Evolutionary conservation across 2,888 invertebrate species (phyloP).

Genomic region (Ennomos fuscantarius): DNA sequence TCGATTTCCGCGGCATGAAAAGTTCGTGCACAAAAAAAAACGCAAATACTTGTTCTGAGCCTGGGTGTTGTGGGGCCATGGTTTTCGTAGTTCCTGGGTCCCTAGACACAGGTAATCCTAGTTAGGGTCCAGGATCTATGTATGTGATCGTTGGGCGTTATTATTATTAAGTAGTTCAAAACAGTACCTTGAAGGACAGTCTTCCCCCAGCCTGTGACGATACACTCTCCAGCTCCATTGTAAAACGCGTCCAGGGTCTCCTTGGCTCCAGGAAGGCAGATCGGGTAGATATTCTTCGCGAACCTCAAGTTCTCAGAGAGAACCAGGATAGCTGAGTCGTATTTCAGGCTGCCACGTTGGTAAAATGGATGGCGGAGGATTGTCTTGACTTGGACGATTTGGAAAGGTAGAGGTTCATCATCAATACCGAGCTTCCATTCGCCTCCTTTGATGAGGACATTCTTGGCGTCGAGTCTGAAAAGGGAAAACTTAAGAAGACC

Average conservation of each 20-base stretch:
- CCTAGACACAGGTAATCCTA: too few species aligned
- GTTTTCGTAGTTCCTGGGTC: too few species aligned
- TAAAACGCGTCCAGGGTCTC: conserved; percentile 85
- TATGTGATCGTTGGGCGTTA: background rate
- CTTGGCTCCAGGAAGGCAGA: conserved; percentile 86
- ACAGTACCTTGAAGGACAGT: conserved; percentile 88
- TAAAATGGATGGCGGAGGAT: conserved; percentile 90
- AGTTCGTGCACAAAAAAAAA: too few species aligned
- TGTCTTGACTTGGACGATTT: conserved; percentile 89
- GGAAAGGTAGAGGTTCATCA: conserved; percentile 92
- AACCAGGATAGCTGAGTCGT: conserved; percentile 90
- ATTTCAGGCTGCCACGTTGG: conserved; percentile 83
- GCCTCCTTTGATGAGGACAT: conserved; percentile 91
- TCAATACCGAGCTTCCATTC: conserved; percentile 94
- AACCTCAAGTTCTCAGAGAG: conserved; percentile 87
- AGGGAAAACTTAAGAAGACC: background rate
- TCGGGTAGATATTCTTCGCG: conserved; percentile 89
- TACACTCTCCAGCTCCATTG: conserved; percentile 86
- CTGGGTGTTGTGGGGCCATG: too few species aligned
- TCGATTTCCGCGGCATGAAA: too few species aligned
- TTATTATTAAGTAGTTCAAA: background rate
- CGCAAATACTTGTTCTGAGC: too few species aligned
- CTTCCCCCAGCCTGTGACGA: conserved; percentile 94
- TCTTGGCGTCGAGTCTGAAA: conserved; percentile 85
- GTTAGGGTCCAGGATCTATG: too few species aligned